phyloP scores from a whole-genome alignment of 2,113 vertebrate species.

The Corynorhinus townsendii region DNA sequence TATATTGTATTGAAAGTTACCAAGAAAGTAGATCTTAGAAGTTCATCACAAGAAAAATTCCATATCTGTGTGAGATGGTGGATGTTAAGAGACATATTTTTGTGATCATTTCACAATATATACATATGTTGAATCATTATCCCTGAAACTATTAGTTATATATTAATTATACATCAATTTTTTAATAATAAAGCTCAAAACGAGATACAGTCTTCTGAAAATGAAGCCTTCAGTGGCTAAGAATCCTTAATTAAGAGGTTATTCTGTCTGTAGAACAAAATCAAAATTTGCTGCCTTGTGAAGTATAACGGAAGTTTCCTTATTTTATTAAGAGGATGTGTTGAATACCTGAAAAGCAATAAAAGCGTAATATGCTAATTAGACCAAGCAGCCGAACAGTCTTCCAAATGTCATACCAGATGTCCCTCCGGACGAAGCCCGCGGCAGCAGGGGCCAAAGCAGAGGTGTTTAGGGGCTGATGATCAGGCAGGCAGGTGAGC shows the following conservation, averaged over 20 bases:
- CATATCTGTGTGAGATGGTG: not conserved
- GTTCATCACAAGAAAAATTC: not conserved
- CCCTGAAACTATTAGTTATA: not conserved
- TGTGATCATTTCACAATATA: not conserved
- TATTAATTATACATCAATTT: not conserved
- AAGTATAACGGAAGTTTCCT: conserved; percentile 3
- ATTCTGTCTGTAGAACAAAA: not conserved
- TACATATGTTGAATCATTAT: not conserved
- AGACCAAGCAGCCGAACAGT: too few species aligned
- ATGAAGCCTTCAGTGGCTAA: not conserved
- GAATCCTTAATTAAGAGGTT: not conserved
- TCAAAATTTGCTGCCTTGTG: not conserved
- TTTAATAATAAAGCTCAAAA: not conserved
- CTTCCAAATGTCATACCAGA: too few species aligned
- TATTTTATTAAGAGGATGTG: not conserved
- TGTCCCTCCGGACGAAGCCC: too few species aligned
- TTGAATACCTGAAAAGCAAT: conserved; percentile 27
- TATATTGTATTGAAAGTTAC: not conserved
- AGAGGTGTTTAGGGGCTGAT: too few species aligned
- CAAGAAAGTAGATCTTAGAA: not conserved
- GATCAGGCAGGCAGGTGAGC: too few species aligned
- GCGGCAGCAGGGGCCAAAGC: too few species aligned
- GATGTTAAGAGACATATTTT: not conserved
- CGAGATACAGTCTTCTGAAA: not conserved
- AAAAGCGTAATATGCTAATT: too few species aligned